Evolutionary conservation across 53 echinoderm and acorn worm species (phyloP).

Genomic region (Henricia sp.): DNA sequence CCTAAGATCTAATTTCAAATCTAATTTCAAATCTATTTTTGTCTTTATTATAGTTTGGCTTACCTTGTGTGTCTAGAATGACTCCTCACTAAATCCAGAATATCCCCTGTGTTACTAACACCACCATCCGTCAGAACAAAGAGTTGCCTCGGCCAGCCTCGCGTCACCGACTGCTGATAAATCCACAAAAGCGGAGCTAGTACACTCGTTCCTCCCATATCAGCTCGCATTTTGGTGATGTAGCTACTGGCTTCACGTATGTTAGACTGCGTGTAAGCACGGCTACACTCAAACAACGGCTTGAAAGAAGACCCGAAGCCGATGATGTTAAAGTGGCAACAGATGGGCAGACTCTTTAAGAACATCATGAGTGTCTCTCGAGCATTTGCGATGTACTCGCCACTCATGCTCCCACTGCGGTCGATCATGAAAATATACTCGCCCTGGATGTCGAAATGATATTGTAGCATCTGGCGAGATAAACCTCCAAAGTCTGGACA

Average conservation of each 20-base stretch:
- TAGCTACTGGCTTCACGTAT: constrained; percentile 89
- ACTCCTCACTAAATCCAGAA: constrained; percentile 83
- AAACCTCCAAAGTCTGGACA: constrained; percentile 89
- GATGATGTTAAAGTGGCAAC: constrained; percentile 92
- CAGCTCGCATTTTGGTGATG: constrained; percentile 90
- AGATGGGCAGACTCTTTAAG: constrained; percentile 88
- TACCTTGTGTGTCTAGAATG: constrained; percentile 89
- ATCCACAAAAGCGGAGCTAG: constrained; percentile 84
- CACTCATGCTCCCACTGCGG: constrained; percentile 96
- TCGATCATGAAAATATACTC: constrained; percentile 92
- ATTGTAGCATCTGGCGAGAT: constrained; percentile 77
- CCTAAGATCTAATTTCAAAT: no score
- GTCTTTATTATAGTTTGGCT: constrained; percentile 34
- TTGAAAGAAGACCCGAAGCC: constrained; percentile 96
- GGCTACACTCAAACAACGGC: constrained; percentile 88
- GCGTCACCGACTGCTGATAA: constrained; percentile 72
- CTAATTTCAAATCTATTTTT: no score
- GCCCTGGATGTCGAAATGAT: constrained; percentile 90
- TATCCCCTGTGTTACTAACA: constrained; percentile 85
- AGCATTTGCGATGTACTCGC: constrained; percentile 96
- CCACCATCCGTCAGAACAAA: constrained; percentile 94
- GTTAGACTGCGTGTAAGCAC: constrained; percentile 91
- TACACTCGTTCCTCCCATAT: constrained; percentile 89
- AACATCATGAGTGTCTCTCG: constrained; percentile 96
- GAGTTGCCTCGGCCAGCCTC: constrained; percentile 91